phyloP scores from a whole-genome alignment of 2,888 invertebrate genomes.

The Fabriciana adippe region DNA sequence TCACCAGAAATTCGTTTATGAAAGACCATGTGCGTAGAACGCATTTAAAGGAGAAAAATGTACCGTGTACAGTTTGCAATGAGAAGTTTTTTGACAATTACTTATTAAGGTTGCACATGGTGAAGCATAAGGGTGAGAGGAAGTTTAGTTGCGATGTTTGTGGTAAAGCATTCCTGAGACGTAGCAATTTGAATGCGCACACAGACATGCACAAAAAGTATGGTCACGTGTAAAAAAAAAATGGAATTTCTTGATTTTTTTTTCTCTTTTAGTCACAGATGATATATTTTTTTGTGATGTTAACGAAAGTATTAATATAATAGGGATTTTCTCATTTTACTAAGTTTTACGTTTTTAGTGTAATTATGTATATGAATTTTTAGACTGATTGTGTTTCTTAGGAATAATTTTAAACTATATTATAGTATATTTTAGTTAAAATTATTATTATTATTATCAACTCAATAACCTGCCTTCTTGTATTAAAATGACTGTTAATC shows the following conservation, averaged over 20 bases:
- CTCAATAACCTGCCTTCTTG: no score
- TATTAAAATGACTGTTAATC: no score
- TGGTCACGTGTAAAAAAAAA: conserved; percentile 51
- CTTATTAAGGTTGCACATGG: conserved; percentile 72
- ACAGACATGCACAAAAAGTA: conserved; percentile 77
- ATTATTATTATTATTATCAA: no score
- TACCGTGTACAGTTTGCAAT: conserved; percentile 66
- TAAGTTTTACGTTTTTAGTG: no score
- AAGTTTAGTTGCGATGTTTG: conserved; percentile 82
- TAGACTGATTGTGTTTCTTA: conserved; percentile 4
- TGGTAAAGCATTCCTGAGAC: conserved; percentile 80
- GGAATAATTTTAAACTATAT: no score
- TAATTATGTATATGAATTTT: no score
- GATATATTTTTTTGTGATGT: not conserved
- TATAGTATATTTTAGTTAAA: no score
- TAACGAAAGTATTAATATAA: not conserved
- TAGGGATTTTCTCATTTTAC: no score
- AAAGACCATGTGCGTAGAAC: conserved; percentile 70
- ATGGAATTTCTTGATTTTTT: not conserved
- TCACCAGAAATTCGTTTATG: conserved; percentile 74
- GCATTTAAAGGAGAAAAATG: conserved; percentile 74
- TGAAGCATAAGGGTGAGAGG: conserved; percentile 79
- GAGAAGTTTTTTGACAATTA: conserved; percentile 74
- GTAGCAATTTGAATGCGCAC: conserved; percentile 83
- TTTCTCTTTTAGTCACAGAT: not conserved